Evolutionary conservation across 1,140 invertebrate species (phyloP).

Genomic region (Tribolium madens): DNA sequence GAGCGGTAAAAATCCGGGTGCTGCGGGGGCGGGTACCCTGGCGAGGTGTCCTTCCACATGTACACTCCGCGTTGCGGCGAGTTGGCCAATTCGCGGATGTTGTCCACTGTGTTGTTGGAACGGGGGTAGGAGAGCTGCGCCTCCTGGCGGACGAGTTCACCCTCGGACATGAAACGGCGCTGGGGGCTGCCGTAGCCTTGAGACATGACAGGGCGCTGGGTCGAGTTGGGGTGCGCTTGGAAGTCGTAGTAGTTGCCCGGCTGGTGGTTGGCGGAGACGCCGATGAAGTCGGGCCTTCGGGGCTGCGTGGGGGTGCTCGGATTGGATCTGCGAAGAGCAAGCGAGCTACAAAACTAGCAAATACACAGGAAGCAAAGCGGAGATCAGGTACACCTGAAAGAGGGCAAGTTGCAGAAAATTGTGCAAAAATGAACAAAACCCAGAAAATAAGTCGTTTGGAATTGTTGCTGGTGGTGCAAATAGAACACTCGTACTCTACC

Average conservation of each 20-base stretch:
- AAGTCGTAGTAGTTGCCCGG: constrained; percentile 62
- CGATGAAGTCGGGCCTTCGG: constrained; percentile 86
- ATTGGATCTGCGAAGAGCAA: constrained; percentile 79
- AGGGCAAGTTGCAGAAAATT: neutral
- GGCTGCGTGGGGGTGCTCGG: constrained; percentile 90
- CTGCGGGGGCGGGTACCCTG: constrained; percentile 63
- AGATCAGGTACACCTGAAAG: constrained; percentile 52
- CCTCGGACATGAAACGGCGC: constrained; percentile 86
- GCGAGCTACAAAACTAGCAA: constrained; percentile 59
- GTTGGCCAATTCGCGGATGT: constrained; percentile 82
- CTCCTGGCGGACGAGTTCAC: constrained; percentile 82
- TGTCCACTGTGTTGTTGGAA: constrained; percentile 75
- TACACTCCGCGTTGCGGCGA: constrained; percentile 87
- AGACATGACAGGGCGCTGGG: constrained; percentile 62
- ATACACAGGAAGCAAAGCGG: constrained; percentile 30
- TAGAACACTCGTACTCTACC: too few relatives aligned
- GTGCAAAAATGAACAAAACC: neutral
- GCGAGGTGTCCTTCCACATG: constrained; percentile 85
- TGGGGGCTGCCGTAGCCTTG: constrained; percentile 76
- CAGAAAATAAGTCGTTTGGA: too few relatives aligned
- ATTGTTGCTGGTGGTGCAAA: too few relatives aligned
- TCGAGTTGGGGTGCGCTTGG: constrained; percentile 61
- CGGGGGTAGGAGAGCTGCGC: constrained; percentile 69
- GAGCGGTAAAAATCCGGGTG: constrained; percentile 68
- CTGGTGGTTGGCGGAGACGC: constrained; percentile 69